phyloP scores from a whole-genome alignment of 2,888 invertebrate genomes.

The Oscheius sp. region DNA sequence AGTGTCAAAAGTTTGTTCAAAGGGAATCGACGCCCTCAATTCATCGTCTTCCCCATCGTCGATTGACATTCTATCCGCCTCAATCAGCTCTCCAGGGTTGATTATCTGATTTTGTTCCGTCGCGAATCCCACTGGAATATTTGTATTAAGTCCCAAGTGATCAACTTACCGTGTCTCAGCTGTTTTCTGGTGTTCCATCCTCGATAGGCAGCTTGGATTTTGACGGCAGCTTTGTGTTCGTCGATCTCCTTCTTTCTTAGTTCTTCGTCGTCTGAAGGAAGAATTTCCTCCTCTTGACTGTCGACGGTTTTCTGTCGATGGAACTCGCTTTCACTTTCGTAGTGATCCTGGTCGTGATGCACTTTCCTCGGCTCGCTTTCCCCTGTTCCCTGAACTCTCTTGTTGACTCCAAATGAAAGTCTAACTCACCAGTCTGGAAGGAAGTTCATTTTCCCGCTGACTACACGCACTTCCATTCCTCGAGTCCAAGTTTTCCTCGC shows the following conservation, averaged over 20 bases:
- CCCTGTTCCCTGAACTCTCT: background rate
- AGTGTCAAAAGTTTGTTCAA: constrained; percentile 1
- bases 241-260: too few relatives aligned
- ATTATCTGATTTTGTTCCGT: background rate
- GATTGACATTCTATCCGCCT: background rate
- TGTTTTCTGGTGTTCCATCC: constrained; percentile 30
- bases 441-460: background rate
- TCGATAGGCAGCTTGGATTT: constrained; percentile 27
- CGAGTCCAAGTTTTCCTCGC: background rate
- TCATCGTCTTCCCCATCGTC: background rate
- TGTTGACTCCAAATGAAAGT: too few relatives aligned
- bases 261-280: constrained; percentile 14
- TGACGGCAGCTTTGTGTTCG: constrained; percentile 13
- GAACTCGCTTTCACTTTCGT: constrained; percentile 1
- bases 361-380: background rate
- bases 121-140: background rate
- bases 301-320: background rate
- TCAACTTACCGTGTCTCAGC: constrained; percentile 19
- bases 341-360: constrained; percentile 2
- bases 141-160: background rate
- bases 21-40: background rate
- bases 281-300: constrained; percentile 17
- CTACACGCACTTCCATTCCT: background rate
- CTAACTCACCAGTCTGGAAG: constrained; percentile 5
- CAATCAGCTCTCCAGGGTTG: constrained; percentile 11